A percentile compares a stretch with the other conserved stretches of the same genome.
Conservation (phyloP, 1,140 invertebrate species). For the silkworm (Bombyx mori) region ASM3026992v2 NC_085131.1:6831001-6831500, state of each 20-base stretch:
- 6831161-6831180: slow-evolving; percentile 83
- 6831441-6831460: slow-evolving; percentile 72
- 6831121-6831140: slow-evolving; percentile 81
- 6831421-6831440: slow-evolving; percentile 1
- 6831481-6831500: slow-evolving; percentile 88
- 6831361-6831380: slow-evolving; percentile 86
- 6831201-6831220: slow-evolving; percentile 74
- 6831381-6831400: not conserved
- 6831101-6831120: slow-evolving; percentile 87
- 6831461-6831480: slow-evolving; percentile 86
- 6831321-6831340: slow-evolving; percentile 88
- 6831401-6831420: not conserved
- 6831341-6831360: slow-evolving; percentile 86
- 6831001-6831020: slow-evolving; percentile 82
- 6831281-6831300: slow-evolving; percentile 74
- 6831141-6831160: slow-evolving; percentile 84
- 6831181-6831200: slow-evolving; percentile 83
- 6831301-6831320: slow-evolving; percentile 81
- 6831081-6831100: slow-evolving; percentile 86
- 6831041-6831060: slow-evolving; percentile 78
- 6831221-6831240: not conserved
- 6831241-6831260: not conserved
- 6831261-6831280: not conserved
- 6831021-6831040: slow-evolving; percentile 81
- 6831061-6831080: slow-evolving; percentile 86